Evolutionary conservation across 2,888 invertebrate species (phyloP).

Genomic region (Platycnemis pennipes): DNA sequence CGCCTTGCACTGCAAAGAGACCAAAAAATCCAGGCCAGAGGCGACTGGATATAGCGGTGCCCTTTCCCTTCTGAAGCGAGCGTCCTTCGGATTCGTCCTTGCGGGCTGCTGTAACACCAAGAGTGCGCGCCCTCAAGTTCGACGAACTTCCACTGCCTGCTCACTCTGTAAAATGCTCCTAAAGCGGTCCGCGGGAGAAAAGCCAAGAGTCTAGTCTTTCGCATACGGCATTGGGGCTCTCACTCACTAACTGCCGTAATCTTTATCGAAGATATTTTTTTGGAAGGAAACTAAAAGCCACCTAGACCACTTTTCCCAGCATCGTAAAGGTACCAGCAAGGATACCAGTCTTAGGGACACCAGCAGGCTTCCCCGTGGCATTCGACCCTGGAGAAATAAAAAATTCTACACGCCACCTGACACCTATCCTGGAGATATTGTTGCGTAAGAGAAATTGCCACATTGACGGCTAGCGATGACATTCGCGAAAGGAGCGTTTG

Average conservation of each 20-base stretch:
- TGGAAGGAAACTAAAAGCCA: background rate
- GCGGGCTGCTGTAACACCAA: background rate
- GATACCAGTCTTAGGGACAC: too few relatives aligned
- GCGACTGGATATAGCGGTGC: background rate
- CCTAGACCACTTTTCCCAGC: background rate
- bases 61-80: slow-evolving; percentile 28
- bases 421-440: background rate
- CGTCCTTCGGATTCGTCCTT: slow-evolving; percentile 67
- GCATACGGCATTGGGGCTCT: slow-evolving; percentile 7
- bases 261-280: background rate
- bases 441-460: background rate
- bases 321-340: background rate
- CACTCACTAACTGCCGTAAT: background rate
- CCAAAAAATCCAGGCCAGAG: background rate
- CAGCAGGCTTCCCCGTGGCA: background rate
- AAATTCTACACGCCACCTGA: background rate
- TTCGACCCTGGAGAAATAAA: background rate
- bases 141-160: slow-evolving; percentile 35
- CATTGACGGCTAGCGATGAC: background rate
- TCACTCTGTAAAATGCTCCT: slow-evolving; percentile 12
- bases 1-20: background rate
- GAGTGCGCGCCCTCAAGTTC: background rate
- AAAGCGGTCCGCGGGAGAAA: slow-evolving; percentile 9
- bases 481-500: background rate
- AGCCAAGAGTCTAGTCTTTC: slow-evolving; percentile 44